Conservation (phyloP, 2,888 invertebrate species). For the Coelogynopora nodosa region DNA sequence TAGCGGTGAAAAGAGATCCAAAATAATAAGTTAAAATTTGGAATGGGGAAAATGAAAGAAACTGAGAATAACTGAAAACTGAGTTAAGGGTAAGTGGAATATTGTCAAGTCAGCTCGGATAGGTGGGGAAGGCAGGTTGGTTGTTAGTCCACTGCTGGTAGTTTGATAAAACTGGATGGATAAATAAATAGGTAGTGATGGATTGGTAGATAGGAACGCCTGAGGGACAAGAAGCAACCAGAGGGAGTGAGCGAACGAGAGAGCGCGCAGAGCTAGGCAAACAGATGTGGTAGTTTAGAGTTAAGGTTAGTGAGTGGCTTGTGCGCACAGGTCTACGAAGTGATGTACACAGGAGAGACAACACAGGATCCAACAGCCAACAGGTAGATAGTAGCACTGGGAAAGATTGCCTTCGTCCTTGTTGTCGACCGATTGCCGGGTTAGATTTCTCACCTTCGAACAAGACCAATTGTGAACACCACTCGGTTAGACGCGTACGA, state of each 20-base stretch:
- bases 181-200: background rate
- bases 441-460: background rate
- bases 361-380: background rate
- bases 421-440: background rate
- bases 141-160: background rate
- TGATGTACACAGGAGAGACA: background rate
- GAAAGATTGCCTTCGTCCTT: background rate
- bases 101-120: slow-evolving; percentile 28
- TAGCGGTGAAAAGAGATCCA: background rate
- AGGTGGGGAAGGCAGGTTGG: slow-evolving; percentile 7
- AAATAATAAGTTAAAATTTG: background rate
- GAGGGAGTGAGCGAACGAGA: background rate
- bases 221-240: slow-evolving; percentile 14
- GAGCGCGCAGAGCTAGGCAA: background rate
- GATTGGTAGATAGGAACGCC: background rate
- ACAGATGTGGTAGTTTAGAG: slow-evolving; percentile 20
- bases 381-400: background rate
- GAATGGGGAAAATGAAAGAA: background rate
- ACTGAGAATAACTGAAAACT: background rate
- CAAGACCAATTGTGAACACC: background rate
- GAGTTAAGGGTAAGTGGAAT: background rate
- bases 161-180: background rate
- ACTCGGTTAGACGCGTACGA: background rate
- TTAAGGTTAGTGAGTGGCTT: background rate
- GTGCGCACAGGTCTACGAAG: slow-evolving; percentile 27